These are phyloP conservation scores for Opisthocomus hoazin DNA, from an alignment of 2,113 vertebrate species.

Conservation along the genomic window DNA sequence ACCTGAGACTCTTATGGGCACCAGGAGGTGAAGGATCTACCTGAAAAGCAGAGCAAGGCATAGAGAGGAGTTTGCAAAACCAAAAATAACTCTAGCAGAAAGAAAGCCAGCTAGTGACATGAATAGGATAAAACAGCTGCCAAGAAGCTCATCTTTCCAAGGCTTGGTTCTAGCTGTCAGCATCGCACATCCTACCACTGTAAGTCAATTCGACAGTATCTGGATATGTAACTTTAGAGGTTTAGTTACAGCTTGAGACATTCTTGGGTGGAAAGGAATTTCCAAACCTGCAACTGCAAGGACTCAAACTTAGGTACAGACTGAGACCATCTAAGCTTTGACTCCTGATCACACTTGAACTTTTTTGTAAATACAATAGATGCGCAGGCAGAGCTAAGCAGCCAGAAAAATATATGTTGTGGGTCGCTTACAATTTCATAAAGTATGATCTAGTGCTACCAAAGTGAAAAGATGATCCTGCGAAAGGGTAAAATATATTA, in stretches of 20 bases:
- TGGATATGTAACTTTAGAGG: neutral
- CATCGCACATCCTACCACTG: neutral
- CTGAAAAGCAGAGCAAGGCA: neutral
- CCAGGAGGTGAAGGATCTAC: neutral
- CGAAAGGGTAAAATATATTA: conserved; percentile 4
- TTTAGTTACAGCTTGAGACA: neutral
- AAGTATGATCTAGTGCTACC: neutral
- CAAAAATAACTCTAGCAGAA: neutral
- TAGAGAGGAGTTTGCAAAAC: neutral
- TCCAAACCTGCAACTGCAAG: neutral
- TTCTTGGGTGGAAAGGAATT: neutral
- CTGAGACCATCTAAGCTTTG: neutral
- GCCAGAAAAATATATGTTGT: neutral
- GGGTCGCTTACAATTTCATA: neutral
- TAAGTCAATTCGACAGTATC: neutral
- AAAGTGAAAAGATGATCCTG: neutral
- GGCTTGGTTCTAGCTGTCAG: neutral
- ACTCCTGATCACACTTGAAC: neutral
- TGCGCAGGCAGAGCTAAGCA: neutral
- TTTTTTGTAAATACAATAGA: neutral
- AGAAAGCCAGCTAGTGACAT: neutral
- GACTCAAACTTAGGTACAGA: neutral
- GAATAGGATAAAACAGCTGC: neutral
- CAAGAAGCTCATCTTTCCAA: neutral
- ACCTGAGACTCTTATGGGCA: neutral